These are phyloP conservation scores for Chelonus insularis DNA, from an alignment of 1,140 invertebrate species.

Conservation along the genomic window DNA sequence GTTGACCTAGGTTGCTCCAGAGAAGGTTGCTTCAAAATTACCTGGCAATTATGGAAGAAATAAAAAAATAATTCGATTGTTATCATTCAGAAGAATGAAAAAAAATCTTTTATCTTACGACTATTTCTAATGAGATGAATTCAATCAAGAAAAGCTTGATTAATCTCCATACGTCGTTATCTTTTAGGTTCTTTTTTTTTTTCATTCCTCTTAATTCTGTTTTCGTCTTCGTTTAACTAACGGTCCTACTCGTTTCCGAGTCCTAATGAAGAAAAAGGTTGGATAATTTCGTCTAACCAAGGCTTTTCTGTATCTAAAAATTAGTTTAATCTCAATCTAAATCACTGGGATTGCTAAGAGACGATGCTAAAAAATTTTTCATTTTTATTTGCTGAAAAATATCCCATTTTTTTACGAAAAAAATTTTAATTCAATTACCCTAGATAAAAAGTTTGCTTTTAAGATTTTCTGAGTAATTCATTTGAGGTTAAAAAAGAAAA, in stretches of 20 bases:
- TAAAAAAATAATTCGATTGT: not conserved
- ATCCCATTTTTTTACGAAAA: too few species aligned
- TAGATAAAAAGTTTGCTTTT: too few species aligned
- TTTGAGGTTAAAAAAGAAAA: too few species aligned
- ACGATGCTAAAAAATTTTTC: slow-evolving; percentile 17
- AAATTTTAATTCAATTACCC: too few species aligned
- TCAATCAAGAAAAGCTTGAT: slow-evolving; percentile 27
- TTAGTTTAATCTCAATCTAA: slow-evolving; percentile 27
- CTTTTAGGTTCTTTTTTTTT: slow-evolving; percentile 8
- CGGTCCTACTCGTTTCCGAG: slow-evolving; percentile 11
- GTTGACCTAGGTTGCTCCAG: not conserved
- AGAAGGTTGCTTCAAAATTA: not conserved
- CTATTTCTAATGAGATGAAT: not conserved
- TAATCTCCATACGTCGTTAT: slow-evolving; percentile 28
- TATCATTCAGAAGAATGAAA: not conserved
- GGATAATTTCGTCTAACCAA: slow-evolving; percentile 9
- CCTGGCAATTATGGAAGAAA: slow-evolving; percentile 1
- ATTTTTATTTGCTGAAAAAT: too few species aligned
- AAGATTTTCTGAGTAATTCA: too few species aligned
- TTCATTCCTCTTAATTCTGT: slow-evolving; percentile 22
- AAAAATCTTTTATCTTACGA: not conserved
- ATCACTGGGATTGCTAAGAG: slow-evolving; percentile 26
- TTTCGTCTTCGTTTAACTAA: slow-evolving; percentile 1
- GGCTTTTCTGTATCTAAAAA: slow-evolving; percentile 17
- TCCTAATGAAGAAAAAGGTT: slow-evolving; percentile 29